Percentiles rank a stretch among this genome's conserved stretches.
phyloP scores from a whole-genome alignment of 2,113 vertebrate species.

The Dipodomys ordii region DNA sequence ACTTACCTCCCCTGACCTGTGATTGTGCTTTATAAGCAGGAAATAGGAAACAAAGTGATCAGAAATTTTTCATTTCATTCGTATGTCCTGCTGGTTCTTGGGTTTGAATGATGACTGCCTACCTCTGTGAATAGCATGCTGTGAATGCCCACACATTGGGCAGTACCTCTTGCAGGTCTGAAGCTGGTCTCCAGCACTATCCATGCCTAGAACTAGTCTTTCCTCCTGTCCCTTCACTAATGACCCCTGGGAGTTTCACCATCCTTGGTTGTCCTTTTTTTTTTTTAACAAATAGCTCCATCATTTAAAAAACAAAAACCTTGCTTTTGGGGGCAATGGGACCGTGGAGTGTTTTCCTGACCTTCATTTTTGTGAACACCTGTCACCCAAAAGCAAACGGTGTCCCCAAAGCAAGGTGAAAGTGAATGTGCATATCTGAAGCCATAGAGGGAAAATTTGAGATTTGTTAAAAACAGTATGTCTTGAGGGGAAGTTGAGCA shows the following conservation, averaged over 20 bases:
- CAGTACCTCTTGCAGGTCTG: not conserved
- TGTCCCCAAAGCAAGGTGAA: too few relatives aligned
- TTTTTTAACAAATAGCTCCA: not conserved
- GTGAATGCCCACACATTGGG: too few relatives aligned
- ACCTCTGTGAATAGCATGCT: not conserved
- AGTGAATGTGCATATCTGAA: too few relatives aligned
- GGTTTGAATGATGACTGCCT: not conserved
- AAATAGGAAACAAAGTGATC: not conserved
- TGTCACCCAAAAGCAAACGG: too few relatives aligned
- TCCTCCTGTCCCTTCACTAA: not conserved
- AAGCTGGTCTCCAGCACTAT: not conserved
- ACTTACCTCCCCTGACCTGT: conserved; percentile 42
- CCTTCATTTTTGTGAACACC: too few relatives aligned
- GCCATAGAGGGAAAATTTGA: too few relatives aligned
- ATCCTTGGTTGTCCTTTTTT: too few relatives aligned
- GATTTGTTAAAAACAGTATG: too few relatives aligned
- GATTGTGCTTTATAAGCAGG: conserved; percentile 28
- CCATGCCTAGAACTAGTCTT: too few relatives aligned
- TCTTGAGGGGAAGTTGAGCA: too few relatives aligned
- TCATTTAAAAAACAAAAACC: not conserved
- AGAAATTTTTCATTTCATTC: conserved; percentile 51
- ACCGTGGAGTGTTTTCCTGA: too few relatives aligned
- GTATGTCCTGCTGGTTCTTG: conserved; percentile 51
- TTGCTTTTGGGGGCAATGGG: too few relatives aligned
- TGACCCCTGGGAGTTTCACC: not conserved